Evolutionary conservation across 2,797 vertebrate genomes (phyloP).

Genomic region (Emys orbicularis): DNA sequence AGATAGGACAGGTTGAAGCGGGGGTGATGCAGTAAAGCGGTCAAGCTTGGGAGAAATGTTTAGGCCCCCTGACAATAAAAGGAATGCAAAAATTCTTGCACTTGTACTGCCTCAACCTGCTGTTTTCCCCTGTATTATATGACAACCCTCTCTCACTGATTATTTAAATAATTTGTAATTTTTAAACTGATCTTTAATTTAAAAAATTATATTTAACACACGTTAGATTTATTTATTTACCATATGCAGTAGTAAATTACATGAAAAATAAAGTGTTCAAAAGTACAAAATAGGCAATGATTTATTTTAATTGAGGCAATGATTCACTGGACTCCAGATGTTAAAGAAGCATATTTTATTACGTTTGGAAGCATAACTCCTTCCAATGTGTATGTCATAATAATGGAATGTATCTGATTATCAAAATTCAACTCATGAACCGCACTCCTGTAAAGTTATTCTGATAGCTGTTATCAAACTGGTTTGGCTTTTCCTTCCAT

Average conservation of each 20-base stretch:
- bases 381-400: neutral
- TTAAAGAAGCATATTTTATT: conserved; percentile 7
- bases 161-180: neutral
- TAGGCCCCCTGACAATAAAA: neutral
- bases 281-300: neutral
- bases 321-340: conserved; percentile 20
- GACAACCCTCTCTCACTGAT: neutral
- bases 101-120: neutral
- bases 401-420: conserved; percentile 37
- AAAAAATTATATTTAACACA: neutral
- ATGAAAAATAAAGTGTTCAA: neutral
- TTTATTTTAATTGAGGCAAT: neutral
- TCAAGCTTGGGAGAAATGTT: neutral
- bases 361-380: neutral
- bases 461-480: conserved; percentile 2
- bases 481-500: neutral
- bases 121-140: neutral
- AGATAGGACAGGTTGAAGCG: neutral
- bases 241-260: neutral
- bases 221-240: neutral
- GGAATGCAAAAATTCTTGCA: neutral
- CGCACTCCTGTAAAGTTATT: neutral
- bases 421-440: neutral
- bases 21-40: neutral
- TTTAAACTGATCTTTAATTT: neutral